These are phyloP conservation scores for Coelopa frigida DNA, from an alignment of 1,140 invertebrate genomes.

Conservation along the genomic window DNA sequence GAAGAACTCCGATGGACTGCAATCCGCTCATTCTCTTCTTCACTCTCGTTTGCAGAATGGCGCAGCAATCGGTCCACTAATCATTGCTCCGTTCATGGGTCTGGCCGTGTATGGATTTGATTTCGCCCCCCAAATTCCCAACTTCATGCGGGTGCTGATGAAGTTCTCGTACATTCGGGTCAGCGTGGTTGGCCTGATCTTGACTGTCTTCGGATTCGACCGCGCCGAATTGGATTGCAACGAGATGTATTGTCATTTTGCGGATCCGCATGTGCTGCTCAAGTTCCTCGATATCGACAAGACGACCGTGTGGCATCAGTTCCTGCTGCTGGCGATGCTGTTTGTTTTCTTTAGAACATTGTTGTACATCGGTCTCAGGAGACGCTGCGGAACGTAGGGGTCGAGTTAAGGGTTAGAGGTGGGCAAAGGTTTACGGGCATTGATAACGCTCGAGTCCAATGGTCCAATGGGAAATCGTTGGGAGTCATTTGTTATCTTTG, in stretches of 20 bases:
- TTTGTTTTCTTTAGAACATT: conserved; percentile 50
- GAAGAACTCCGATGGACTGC: too few species aligned
- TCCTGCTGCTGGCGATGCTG: conserved; percentile 46
- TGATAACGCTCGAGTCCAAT: too few species aligned
- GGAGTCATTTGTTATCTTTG: too few species aligned
- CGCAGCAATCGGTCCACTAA: conserved; percentile 54
- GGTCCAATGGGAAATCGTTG: too few species aligned
- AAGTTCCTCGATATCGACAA: conserved; percentile 51
- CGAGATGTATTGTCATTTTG: conserved; percentile 55
- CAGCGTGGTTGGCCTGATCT: conserved; percentile 53
- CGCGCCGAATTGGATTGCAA: conserved; percentile 51
- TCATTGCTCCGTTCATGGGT: conserved; percentile 56
- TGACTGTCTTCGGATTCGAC: conserved; percentile 55
- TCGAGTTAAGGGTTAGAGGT: neutral
- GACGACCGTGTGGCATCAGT: conserved; percentile 50
- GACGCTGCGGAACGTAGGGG: conserved; percentile 49
- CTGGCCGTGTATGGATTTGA: conserved; percentile 60
- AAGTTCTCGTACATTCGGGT: conserved; percentile 56
- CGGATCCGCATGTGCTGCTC: conserved; percentile 52
- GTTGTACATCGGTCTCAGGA: conserved; percentile 50
- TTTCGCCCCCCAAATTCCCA: conserved; percentile 54
- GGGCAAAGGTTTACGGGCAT: too few species aligned
- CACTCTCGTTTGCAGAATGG: conserved; percentile 51
- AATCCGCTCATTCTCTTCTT: neutral
- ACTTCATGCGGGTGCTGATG: conserved; percentile 53